Evolutionary conservation across 1,140 invertebrate species (phyloP), one percentile per base, ranked within the genome.

Genomic region (Drosophila nannoptera): DNA sequence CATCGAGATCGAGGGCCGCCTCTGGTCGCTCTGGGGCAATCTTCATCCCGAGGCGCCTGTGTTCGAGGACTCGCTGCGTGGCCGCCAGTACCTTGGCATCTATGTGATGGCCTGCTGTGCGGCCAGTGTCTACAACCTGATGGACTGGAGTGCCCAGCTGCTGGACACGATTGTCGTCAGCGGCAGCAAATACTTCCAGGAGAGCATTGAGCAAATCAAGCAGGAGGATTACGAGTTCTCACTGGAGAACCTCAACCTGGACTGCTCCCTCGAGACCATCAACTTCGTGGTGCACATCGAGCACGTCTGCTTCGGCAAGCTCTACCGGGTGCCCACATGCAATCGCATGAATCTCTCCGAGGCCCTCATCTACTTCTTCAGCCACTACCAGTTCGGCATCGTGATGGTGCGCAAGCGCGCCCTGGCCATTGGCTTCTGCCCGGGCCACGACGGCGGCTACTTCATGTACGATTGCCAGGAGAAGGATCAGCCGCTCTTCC

Each of bases 401-500:
- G 89, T 93, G 29, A 89, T 88, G 60, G 91, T 90, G 53, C 90
- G 90, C 0, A 90, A 88, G 35, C 91, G 91, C 55, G 90, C 91
- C 49, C 78, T 93, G 49, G 91, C 91, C 8, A 92, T 93, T 73
- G 92, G 92, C 0, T 92, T 90, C 75, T 77, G 84, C 38, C 78
- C 82, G 7, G 83, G 87, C 0, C 70, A 75, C 50, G 90, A 90
- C 31, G 76, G 75, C 4, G 92, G 92, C 7, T 93, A 92, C 73
- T 93, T 92, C 68, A 91, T 93, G 92, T 93, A 91, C 76, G 92
- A 93, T 69, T 92, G 91, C 69, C 91, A 92, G 81, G 91, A 91
- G 58, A 90, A 90, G 75, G 92, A 92, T 31, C 88, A 90, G 12
- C 92, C 92, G 0, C 87, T 93, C 76, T 93, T 92, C 84, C 88